Evolutionary conservation across 2,797 vertebrate species (phyloP), one percentile per base, ranked within the genome.

Genomic region (Pangasius sanitwongsei): DNA sequence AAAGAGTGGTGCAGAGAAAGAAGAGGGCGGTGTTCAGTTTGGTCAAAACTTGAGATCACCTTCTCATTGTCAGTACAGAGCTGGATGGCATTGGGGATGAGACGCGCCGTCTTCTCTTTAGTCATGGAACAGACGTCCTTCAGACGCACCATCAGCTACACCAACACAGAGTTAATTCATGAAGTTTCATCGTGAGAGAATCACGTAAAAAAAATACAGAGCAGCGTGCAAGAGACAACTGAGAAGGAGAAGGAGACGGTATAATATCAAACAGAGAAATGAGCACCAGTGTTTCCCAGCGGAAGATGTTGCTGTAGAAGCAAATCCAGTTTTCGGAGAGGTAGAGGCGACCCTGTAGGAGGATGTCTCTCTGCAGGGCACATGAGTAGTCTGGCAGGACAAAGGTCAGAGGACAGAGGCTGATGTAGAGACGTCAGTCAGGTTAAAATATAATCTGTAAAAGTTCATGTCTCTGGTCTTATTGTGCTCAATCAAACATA

Each of bases 231-330:
- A 63, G 20, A 65, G 13, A 48, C 63, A 63, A 83, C 8, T 0
- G 48, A 61, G 28, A 67, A 50, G 28, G 77, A n/a, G 16, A 28
- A 59, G 5, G 11, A 44, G 11, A 84, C 18, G 12, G 13, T 67
- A 31, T 18, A 53, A 65, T 31, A 77, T 77, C 15, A 75, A 86
- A 41, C 69, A 72, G 53, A 31, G 6, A n/a, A 74, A 59, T 61
- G 31, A 31, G 48, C 83, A 99, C 98, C 97, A 99, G 96, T 0
- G 98, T 99, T 97, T 99, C 98, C 98, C 98, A 99, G 92, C 98
- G 98, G 95, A 99, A 99, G 95, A 99, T 99, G 98, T 99, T 99
- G 97, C 98, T 99, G 94, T 99, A 99, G 96, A 99, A 99, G 96
- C 98, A 99, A 93, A 99, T 99, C 98, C 98, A 99, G 94, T 99